A percentile compares a stretch with the other conserved stretches of the same genome.
These are phyloP conservation scores for Pocillopora damicornis DNA, from an alignment of 64 coral and sea anemone genomes.

Conservation along the genomic window DNA sequence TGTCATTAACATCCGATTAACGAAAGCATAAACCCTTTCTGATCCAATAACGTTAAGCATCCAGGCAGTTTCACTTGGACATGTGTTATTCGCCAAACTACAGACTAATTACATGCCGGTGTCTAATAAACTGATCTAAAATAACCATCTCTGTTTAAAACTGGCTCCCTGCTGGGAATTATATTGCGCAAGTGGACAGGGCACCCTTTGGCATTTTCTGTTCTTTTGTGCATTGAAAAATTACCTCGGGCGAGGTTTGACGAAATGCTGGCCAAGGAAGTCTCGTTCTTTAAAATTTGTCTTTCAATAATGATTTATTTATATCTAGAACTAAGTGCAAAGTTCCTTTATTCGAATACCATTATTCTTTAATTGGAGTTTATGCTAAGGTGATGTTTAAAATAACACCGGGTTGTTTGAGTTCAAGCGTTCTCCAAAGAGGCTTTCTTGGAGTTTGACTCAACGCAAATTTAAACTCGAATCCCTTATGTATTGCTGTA, in stretches of 20 bases:
- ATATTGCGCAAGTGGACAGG: slow-evolving; percentile 18
- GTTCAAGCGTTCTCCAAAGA: background rate
- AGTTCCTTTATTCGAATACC: background rate
- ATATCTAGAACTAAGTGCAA: background rate
- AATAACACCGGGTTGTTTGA: background rate
- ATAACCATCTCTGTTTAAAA: background rate
- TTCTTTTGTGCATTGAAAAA: background rate
- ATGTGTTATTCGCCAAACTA: background rate
- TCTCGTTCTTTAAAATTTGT: background rate
- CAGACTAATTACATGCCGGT: background rate
- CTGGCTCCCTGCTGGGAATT: slow-evolving; percentile 13
- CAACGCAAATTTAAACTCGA: too few species aligned
- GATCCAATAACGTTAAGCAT: background rate
- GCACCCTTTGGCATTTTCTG: background rate
- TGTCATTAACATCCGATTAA: slow-evolving; percentile 6
- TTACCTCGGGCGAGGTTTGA: background rate
- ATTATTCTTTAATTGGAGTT: background rate
- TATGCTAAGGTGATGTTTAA: background rate
- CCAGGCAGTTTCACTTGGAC: background rate
- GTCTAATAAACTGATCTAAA: slow-evolving; percentile 10
- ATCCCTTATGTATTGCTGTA: too few species aligned
- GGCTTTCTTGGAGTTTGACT: background rate
- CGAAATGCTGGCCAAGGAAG: background rate
- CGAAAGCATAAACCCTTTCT: background rate
- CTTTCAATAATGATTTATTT: background rate